Evolutionary conservation across 92 coral and sea anemone species (phyloP).

Genomic region (Meandrina meandrites): DNA sequence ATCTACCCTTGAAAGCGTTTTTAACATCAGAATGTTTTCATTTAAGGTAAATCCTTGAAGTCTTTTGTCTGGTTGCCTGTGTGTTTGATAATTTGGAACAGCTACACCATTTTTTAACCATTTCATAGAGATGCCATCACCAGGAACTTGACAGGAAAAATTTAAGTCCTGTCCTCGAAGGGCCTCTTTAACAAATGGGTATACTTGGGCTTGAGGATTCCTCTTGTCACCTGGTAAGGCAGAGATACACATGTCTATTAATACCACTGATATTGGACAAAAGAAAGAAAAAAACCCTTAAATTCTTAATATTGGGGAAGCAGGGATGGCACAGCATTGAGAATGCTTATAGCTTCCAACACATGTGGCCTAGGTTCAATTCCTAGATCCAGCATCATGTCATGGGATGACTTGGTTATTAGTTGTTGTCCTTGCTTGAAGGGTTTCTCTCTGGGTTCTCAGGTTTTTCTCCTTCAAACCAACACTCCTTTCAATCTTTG

Average conservation of each 20-base stretch:
- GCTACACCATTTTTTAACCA: constrained; percentile 69
- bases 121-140: constrained; percentile 54
- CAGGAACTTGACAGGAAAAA: constrained; percentile 79
- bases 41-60: constrained; percentile 40
- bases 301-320: too few species aligned
- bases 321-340: too few species aligned
- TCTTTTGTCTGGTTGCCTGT: constrained; percentile 25
- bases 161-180: constrained; percentile 49
- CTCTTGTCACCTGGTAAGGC: constrained; percentile 47
- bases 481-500: too few species aligned
- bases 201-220: constrained; percentile 70
- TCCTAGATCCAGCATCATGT: too few species aligned
- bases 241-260: neutral
- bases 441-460: too few species aligned
- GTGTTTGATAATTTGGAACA: constrained; percentile 43
- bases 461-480: too few species aligned
- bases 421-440: too few species aligned
- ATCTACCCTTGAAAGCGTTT: constrained; percentile 42
- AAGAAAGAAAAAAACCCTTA: too few species aligned
- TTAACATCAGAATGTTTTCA: constrained; percentile 58
- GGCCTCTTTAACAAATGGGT: constrained; percentile 55
- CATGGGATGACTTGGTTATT: too few species aligned
- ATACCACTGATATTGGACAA: too few species aligned
- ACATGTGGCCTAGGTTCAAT: too few species aligned
- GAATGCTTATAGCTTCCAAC: too few species aligned